These are phyloP conservation scores for Scelioninae gen. 1 DNA, from an alignment of 2,888 invertebrate species.

Conservation along the genomic window DNA sequence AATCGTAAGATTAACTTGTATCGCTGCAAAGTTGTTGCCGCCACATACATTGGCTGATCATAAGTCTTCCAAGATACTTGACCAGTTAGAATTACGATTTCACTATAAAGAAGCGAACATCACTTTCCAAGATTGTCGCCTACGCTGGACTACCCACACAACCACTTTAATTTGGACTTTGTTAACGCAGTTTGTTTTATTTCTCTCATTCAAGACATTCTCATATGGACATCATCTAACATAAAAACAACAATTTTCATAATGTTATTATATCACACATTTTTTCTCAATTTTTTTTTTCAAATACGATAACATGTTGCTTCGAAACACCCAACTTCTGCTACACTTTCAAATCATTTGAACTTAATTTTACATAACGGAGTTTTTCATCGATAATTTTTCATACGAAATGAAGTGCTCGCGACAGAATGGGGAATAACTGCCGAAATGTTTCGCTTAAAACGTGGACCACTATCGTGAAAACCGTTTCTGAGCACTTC, in stretches of 20 bases:
- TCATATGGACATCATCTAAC: not conserved
- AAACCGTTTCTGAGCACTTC: constrained; percentile 69
- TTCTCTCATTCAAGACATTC: not conserved
- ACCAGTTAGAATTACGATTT: constrained; percentile 82
- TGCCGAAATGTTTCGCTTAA: constrained; percentile 67
- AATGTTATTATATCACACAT: not conserved
- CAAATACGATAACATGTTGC: too few species aligned
- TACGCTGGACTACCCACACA: constrained; percentile 75
- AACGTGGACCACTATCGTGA: constrained; percentile 62
- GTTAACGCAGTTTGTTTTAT: constrained; percentile 64
- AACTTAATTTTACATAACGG: constrained; percentile 4
- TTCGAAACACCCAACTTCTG: too few species aligned
- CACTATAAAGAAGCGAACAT: constrained; percentile 75
- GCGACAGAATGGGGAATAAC: constrained; percentile 55
- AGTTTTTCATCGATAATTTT: constrained; percentile 29
- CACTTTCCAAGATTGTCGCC: constrained; percentile 73
- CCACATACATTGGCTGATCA: constrained; percentile 79
- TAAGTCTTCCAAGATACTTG: constrained; percentile 78
- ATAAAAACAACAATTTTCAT: not conserved
- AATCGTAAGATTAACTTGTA: constrained; percentile 82
- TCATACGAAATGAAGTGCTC: constrained; percentile 41
- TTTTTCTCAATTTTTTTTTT: too few species aligned
- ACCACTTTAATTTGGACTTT: constrained; percentile 63
- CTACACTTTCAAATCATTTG: not conserved
- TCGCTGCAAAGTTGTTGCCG: constrained; percentile 76